Evolutionary conservation across 1,140 invertebrate species (phyloP).

Genomic region (Drosophila sturtevanti): DNA sequence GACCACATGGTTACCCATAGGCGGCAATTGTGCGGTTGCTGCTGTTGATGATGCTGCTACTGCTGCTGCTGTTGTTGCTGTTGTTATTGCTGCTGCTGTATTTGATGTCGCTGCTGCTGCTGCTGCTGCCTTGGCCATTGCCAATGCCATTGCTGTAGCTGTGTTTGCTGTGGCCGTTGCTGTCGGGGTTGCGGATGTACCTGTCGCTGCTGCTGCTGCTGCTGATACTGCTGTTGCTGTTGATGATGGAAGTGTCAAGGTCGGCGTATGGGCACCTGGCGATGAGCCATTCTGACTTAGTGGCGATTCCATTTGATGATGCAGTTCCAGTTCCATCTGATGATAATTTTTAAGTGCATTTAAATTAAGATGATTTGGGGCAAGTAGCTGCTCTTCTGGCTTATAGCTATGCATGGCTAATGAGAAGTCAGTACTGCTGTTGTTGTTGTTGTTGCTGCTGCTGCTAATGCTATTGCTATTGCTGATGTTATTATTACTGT

Average conservation of each 20-base stretch:
- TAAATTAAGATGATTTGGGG: conserved; percentile 48
- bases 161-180: conserved; percentile 15
- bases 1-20: conserved; percentile 31
- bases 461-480: conserved; percentile 25
- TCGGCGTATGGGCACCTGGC: conserved; percentile 43
- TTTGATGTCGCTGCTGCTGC: conserved; percentile 29
- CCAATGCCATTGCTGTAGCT: conserved; percentile 19
- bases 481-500: conserved; percentile 52
- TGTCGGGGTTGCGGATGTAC: conserved; percentile 17
- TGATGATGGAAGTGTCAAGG: conserved; percentile 15
- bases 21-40: conserved; percentile 31
- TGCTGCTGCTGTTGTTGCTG: conserved; percentile 28
- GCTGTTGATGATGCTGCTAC: conserved; percentile 24
- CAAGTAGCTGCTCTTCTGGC: conserved; percentile 3
- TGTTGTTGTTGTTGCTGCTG: too few relatives aligned
- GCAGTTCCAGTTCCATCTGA: conserved; percentile 58
- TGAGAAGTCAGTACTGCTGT: background rate
- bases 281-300: conserved; percentile 63
- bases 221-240: conserved; percentile 17
- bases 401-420: background rate
- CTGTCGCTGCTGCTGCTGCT: conserved; percentile 11
- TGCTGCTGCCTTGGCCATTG: conserved; percentile 21
- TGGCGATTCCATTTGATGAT: conserved; percentile 41
- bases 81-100: conserved; percentile 21
- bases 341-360: conserved; percentile 58